Base-by-base conservation (phyloP, 1,140 invertebrate species). In the Hetaerina americana region DNA sequence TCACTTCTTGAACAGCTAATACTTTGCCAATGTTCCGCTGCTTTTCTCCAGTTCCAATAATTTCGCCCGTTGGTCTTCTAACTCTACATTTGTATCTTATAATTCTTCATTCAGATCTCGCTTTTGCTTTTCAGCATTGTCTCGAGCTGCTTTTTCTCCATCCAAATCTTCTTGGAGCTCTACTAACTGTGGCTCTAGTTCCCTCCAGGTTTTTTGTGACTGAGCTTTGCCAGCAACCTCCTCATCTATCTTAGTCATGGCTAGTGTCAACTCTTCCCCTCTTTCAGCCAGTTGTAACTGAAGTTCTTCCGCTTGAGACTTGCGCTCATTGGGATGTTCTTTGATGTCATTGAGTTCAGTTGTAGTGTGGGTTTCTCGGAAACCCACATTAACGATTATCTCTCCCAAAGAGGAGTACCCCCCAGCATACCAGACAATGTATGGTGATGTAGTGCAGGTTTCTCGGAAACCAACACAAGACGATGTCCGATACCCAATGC, bases 21-120 rank as follows among this genome's bases (percentile, higher is more conserved):
- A 93, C 87, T 83, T 98, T 96, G 79, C 99, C 97, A 81, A 99
- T 99, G 82, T 97, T 98, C 82, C 96, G 92, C 79, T 99, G 96
- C 80, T 96, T 97, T 98, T 99, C 79, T 98, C 96, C 72, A 98
- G 79, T 78, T 97, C 94, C 29, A 89, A 82, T 29, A 94, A 91
- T 81, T 96, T 96, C 57, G 90, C 88, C 66, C 95, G 85, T 79
- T 97, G 95, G 25, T 89, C 87, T 80, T 98, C 96, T 74, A 98
- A 81, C 73, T 97, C 96, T 71, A 95, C 92, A 73, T 90, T 94
- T 5, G 90, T 87, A 78, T 95, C 93, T 77, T 94, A 92, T 71
- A 97, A 82, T 84, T 99, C 96, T 83, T 98, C 96, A 81, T 96
- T 96, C 49, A 98, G 84, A 80, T 98, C 96, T 31, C 95, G 85